phyloP scores from a whole-genome alignment of 1,140 invertebrate species.

The Chironomus tepperi region DNA sequence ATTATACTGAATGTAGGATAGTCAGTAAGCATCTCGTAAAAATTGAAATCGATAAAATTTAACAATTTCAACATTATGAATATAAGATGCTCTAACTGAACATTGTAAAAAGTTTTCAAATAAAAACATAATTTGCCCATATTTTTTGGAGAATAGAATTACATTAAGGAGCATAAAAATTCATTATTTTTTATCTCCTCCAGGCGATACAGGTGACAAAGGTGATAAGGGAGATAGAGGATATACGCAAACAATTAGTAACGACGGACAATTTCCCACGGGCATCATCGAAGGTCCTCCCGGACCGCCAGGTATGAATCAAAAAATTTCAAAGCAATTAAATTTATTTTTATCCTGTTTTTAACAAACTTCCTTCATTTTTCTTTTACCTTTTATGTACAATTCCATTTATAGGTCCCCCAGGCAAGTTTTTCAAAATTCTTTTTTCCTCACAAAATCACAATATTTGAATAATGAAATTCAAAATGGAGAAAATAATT shows the following conservation, averaged over 20 bases:
- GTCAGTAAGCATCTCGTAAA: no score
- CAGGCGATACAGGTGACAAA: conserved; percentile 68
- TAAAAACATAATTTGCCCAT: no score
- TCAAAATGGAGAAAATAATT: background rate
- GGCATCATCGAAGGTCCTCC: conserved; percentile 90
- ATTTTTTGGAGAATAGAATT: no score
- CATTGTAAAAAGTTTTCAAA: no score
- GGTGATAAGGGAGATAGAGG: conserved; percentile 86
- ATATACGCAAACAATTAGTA: conserved; percentile 78
- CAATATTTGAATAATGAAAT: background rate
- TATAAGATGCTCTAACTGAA: no score
- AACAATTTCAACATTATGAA: no score
- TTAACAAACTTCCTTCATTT: background rate
- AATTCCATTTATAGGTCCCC: conserved; percentile 48
- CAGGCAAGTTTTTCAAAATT: conserved; percentile 28
- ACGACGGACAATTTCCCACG: conserved; percentile 75
- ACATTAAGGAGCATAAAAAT: no score
- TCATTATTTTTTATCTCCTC: conserved; percentile 38
- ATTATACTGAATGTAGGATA: no score
- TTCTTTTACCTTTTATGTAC: conserved; percentile 27
- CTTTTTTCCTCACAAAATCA: background rate
- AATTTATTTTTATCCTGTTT: conserved; percentile 1
- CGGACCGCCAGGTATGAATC: conserved; percentile 48
- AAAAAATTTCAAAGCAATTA: background rate
- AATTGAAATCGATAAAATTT: no score